These are phyloP conservation scores for Tanytarsus gracilentus DNA, from an alignment of 2,888 invertebrate species.

Conservation along the genomic window DNA sequence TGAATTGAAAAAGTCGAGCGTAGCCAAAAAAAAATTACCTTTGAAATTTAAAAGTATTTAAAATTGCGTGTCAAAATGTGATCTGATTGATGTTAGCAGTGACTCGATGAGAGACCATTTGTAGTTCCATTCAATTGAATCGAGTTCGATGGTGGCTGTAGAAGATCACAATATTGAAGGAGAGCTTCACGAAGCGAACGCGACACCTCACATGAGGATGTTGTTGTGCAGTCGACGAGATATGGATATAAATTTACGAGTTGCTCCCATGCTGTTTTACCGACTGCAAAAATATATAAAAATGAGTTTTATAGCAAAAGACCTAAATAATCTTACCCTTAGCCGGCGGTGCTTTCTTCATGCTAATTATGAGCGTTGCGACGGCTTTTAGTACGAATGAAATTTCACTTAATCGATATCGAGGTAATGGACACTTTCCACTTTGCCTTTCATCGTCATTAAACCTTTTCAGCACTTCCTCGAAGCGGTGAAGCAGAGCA, in stretches of 20 bases:
- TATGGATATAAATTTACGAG: slow-evolving; percentile 83
- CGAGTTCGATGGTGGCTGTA: slow-evolving; percentile 51
- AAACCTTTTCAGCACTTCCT: slow-evolving; percentile 83
- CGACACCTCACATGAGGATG: slow-evolving; percentile 69
- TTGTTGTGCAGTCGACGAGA: slow-evolving; percentile 77
- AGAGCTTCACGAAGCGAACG: slow-evolving; percentile 74
- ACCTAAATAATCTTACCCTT: slow-evolving; percentile 58
- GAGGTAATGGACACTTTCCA: slow-evolving; percentile 76
- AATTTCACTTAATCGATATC: slow-evolving; percentile 89
- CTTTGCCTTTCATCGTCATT: slow-evolving; percentile 74
- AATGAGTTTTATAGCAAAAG: slow-evolving; percentile 6
- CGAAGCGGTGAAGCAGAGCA: slow-evolving; percentile 83
- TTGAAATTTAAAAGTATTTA: slow-evolving; percentile 8
- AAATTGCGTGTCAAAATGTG: slow-evolving; percentile 2
- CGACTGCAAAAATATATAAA: slow-evolving; percentile 52
- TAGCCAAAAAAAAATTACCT: too few species aligned
- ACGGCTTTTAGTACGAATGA: slow-evolving; percentile 92
- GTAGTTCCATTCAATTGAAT: slow-evolving; percentile 17
- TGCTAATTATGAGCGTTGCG: slow-evolving; percentile 80
- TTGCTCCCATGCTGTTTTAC: slow-evolving; percentile 85
- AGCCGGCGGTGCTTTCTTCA: slow-evolving; percentile 82
- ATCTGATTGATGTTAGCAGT: slow-evolving; percentile 22
- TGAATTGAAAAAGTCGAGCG: too few species aligned
- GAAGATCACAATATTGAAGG: slow-evolving; percentile 75
- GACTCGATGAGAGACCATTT: slow-evolving; percentile 24